Evolutionary conservation across 2,888 invertebrate species (phyloP), one percentile per base, ranked within the genome.

Genomic region (Cancer borealis): DNA sequence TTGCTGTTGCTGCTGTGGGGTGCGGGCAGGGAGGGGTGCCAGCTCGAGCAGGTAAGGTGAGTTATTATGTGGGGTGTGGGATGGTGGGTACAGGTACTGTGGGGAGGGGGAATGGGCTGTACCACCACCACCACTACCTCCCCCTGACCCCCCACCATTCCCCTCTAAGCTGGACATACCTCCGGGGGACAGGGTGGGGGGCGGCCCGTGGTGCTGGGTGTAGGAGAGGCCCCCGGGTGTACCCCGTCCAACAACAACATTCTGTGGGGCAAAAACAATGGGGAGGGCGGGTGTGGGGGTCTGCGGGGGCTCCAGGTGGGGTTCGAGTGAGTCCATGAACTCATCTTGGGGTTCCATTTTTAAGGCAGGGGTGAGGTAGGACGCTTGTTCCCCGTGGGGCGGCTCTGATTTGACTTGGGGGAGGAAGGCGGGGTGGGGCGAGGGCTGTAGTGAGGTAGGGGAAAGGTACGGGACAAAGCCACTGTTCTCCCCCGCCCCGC

Each of bases 341-440:
- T 94, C 94, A 26, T 94, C 94, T 49, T 94, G 94, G 26, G 94
- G 94, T 54, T 94, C 94, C 30, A 47, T 47, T 66, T 94, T 94
- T 21, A 94, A 49, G 54, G 79, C 88, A 5, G 91, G 47, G 45
- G 91, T 49, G 84, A 91, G 92, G 17, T 79, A 89, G 1, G 92
- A 91, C 26, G 54, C 92, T n/a, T 79, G 91, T 17, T 84, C 84
- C 6, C 84, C 39, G 17, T 84, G 84, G 12, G 94, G 91, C 17
- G 94, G 88, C 46, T 94, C 94, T 8, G 94, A 94, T 45, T 94
- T 94, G n/a, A 94, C 90, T n/a, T 91, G 66, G 12, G 94, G 91
- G 3, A 92, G 87, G 92, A 84, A 94, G 46, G 90, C 60, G 14
- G 21, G 39, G 60, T 92, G 94, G 0, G 89, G 60, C 2, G 92